Base-by-base conservation (phyloP, 2,113 vertebrate genomes). In the Grantiella picta region DNA sequence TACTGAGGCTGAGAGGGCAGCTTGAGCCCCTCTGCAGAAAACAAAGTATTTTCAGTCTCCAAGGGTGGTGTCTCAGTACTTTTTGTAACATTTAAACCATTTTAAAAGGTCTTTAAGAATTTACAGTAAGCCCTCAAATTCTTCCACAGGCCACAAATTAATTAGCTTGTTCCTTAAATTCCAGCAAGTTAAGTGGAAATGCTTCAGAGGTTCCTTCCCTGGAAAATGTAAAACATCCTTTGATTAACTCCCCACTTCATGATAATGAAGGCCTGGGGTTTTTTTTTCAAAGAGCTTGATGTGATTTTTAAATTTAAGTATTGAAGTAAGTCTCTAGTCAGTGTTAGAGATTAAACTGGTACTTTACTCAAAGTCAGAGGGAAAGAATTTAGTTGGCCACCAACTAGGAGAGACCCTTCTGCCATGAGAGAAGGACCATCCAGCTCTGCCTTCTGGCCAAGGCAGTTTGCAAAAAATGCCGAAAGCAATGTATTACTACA, bases 111-210 rank as follows among this genome's bases (percentile, higher is more conserved):
- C 82, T 92, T 95, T 64, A 93, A 83, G 76, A 90, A 86, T 81
- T 93, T 95, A 78, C 36, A 69, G 76, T 50, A 86, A 95, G 56
- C 40, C 79, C 85, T 94, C 24, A 18, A 70, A 56, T 90, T 90
- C 80, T 93, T 92, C 82, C 54, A 93, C 64, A 70, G 87, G 79
- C 56, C 90, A 96, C 76, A 93, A 73, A 95, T 94, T 93, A 96
- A 97, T 96, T 94, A 93, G 44, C 31, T 94, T 23, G 42, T 75
- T 89, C 40, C 82, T 93, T 89, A 94, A 92, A 80, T 88, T 95
- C 68, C 60, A 93, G 44, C 76, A 92, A 90, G 85, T 72, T 88
- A 90, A 93, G 76, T 93, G 82, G 87, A 92, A 95, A 64, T 38
- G 44, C 76, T 95, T 90, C 72, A 90, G 93, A 90, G 17, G 31